A percentile compares a stretch with the other conserved stretches of the same genome.
Conservation (phyloP, 2,113 vertebrate genomes). For the Nothoprocta perdicaria region DNA sequence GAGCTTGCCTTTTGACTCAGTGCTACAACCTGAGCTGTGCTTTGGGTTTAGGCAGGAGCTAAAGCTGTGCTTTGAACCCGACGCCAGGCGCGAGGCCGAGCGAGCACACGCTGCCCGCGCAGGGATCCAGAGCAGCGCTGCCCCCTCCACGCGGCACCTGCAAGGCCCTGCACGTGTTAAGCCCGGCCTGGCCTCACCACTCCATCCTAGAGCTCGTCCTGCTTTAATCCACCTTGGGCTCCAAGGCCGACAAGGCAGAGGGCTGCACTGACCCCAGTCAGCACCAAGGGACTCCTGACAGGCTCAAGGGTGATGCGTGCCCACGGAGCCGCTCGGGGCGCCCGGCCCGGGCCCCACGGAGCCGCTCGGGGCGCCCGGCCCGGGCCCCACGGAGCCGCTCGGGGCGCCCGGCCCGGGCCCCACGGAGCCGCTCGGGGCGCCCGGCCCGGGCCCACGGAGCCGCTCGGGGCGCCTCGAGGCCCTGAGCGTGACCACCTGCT, state of each 20-base stretch:
- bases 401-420: accelerated
- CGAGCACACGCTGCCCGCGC: accelerated
- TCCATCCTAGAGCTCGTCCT: not conserved
- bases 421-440: accelerated
- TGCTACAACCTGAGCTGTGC: not conserved
- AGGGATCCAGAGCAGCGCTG: not conserved
- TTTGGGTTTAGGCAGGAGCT: not conserved
- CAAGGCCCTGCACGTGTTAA: accelerated
- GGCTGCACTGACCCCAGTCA: not conserved
- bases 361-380: accelerated
- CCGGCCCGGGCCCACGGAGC: accelerated
- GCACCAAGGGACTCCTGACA: not conserved
- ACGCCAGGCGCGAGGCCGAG: not conserved
- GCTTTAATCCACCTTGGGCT: not conserved
- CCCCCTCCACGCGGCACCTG: not conserved
- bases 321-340: accelerated
- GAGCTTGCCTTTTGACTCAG: not conserved
- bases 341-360: accelerated
- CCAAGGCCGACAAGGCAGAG: not conserved
- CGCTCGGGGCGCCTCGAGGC: not conserved
- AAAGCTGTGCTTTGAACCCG: not conserved
- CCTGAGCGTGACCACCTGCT: not conserved
- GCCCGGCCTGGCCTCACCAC: not conserved
- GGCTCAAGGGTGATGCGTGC: not conserved
- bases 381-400: accelerated